Conservation (phyloP, 2,888 invertebrate species). For the Volucella inflata region DNA sequence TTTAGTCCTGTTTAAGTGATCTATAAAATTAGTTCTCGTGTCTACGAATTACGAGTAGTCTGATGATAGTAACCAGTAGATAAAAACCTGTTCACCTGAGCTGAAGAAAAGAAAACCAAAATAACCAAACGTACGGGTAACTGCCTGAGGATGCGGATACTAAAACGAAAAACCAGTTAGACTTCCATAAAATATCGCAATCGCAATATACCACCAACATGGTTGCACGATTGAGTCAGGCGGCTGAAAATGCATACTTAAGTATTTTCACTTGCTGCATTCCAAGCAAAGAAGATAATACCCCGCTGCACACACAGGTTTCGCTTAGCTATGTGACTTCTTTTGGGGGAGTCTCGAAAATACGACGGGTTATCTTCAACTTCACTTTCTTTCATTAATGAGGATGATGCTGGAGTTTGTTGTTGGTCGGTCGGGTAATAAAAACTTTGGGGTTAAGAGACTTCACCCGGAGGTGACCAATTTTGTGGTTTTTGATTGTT, state of each 20-base stretch:
- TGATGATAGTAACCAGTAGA: not conserved
- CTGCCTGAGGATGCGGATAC: slow-evolving; percentile 28
- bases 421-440: slow-evolving; percentile 31
- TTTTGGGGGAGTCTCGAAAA: slow-evolving; percentile 54
- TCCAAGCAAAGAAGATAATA: slow-evolving; percentile 46
- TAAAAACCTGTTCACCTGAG: slow-evolving; percentile 4
- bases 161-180: slow-evolving; percentile 37
- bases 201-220: slow-evolving; percentile 61
- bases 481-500: slow-evolving; percentile 6
- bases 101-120: not conserved
- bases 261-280: slow-evolving; percentile 72
- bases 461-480: slow-evolving; percentile 46
- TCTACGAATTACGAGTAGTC: not conserved
- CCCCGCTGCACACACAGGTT: slow-evolving; percentile 45
- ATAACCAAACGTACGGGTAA: slow-evolving; percentile 19
- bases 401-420: slow-evolving; percentile 34
- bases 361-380: slow-evolving; percentile 20
- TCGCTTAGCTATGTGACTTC: slow-evolving; percentile 30
- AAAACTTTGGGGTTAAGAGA: slow-evolving; percentile 50
- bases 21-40: slow-evolving; percentile 21
- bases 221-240: slow-evolving; percentile 66
- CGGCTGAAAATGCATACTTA: slow-evolving; percentile 45
- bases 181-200: slow-evolving; percentile 41
- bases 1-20: slow-evolving; percentile 19
- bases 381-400: slow-evolving; percentile 61